phyloP scores from a whole-genome alignment of 2,113 vertebrate genomes.

The Cygnus atratus region DNA sequence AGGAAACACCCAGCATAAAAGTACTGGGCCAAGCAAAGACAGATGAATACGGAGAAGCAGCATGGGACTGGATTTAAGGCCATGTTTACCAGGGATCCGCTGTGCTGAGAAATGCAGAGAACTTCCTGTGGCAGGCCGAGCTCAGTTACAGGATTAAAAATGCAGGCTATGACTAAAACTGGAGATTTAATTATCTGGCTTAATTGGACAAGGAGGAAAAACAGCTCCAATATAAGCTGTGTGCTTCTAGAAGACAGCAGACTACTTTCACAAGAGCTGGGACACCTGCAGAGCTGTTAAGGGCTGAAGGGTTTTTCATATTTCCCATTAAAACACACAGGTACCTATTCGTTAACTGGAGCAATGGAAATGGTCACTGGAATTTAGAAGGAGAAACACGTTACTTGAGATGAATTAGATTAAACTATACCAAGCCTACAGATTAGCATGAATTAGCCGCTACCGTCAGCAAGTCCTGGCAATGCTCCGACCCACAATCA shows the following conservation, averaged over 20 bases:
- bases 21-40: constrained; percentile 3
- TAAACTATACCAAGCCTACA: background rate
- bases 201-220: constrained; percentile 45
- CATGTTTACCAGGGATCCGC: constrained; percentile 24
- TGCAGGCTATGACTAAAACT: constrained; percentile 23
- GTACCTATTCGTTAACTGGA: background rate
- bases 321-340: background rate
- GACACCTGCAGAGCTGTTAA: constrained; percentile 9
- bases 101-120: constrained; percentile 23
- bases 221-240: background rate
- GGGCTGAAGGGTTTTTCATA: background rate
- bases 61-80: constrained; percentile 28
- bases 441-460: constrained; percentile 17
- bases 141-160: constrained; percentile 29
- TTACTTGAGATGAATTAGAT: background rate
- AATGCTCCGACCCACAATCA: background rate
- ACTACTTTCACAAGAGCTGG: background rate
- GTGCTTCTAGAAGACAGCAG: background rate
- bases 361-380: background rate
- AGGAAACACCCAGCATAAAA: constrained; percentile 8
- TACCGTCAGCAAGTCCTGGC: background rate
- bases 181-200: constrained; percentile 44
- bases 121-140: background rate
- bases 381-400: background rate
- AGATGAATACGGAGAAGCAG: constrained; percentile 4